Evolutionary conservation across 2,113 vertebrate species (phyloP), one percentile per base, ranked within the genome.

Genomic region (Sorex araneus): DNA sequence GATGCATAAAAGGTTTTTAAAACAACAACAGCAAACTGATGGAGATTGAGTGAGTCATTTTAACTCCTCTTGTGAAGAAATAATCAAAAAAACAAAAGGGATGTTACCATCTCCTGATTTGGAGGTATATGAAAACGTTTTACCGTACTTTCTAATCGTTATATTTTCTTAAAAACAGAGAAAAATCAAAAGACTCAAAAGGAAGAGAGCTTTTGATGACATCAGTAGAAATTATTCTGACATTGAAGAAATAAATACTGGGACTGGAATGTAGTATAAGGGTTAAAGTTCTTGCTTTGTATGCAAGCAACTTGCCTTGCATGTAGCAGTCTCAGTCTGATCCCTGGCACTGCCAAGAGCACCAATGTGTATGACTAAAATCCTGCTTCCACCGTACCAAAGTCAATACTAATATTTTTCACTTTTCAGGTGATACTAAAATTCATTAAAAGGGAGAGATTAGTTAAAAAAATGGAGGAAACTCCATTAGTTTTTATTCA

Each of bases 61-160:
- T 80, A 57, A 47, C 63, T 66, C 13, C 30, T 70, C 7, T 87
- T 79, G 11, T 84, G 60, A 81, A 92, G 79, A 71, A 15, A 74
- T 95, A 84, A 80, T 94, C 63, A 77, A 23, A 76, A 76, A 90
- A 88, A 60, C 40, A 90, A 67, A 12, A 60, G 23, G 81, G 75
- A 88, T 84, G 84, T 80, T 1, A 10, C 34, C 34, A 7, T 9
- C 30, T 87, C 32, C 54, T 81, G 28, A 71, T 92, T 76, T 86
- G 47, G 73, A 78, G 83, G 12, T 80, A 45, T 43, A 63, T 84
- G 64, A 45, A 64, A 93, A 30, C 27, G 4, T 18, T 60, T 60
- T 43, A 50, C 40, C 16, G 11, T 43, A 34, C 89, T 85, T 75
- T 63, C 64, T 87, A 19, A 40, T 70, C 27, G 89, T 82, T 90